A percentile compares a stretch with the other conserved stretches of the same genome.
Conservation (phyloP, 2,888 invertebrate species). For the Troglohyphantes excavatus region DNA sequence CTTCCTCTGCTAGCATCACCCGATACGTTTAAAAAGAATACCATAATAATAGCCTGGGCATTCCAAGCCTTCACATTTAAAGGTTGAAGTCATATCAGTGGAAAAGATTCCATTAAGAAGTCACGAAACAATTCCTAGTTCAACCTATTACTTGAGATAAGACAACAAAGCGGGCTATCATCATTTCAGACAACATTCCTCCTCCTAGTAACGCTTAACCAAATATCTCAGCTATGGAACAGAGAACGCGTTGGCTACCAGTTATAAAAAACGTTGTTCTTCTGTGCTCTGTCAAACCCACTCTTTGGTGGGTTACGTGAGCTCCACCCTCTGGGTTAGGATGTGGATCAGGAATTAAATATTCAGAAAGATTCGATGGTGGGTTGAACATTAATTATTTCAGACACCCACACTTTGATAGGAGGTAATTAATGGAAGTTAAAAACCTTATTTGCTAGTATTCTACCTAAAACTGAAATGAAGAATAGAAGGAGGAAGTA, state of each 20-base stretch:
- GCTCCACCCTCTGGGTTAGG: conserved; percentile 43
- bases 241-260: conserved; percentile 31
- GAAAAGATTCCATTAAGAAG: conserved; percentile 43
- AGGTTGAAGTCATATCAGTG: no score
- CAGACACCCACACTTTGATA: not conserved
- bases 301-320: not conserved
- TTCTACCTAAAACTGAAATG: no score
- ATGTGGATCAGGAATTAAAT: conserved; percentile 23
- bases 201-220: conserved; percentile 48
- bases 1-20: not conserved
- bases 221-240: conserved; percentile 40
- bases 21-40: no score
- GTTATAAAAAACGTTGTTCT: conserved; percentile 25
- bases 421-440: no score
- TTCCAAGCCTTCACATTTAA: conserved; percentile 12
- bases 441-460: no score
- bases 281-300: not conserved
- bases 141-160: conserved; percentile 64
- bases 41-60: conserved; percentile 12
- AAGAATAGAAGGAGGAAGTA: not conserved
- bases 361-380: conserved; percentile 4
- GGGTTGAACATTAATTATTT: conserved; percentile 21
- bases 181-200: conserved; percentile 48
- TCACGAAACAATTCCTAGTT: conserved; percentile 60
- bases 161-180: conserved; percentile 17